A percentile compares a stretch with the other conserved stretches of the same genome.
Conservation (phyloP, 2,113 vertebrate genomes). For the Muntiacus reevesi region DNA sequence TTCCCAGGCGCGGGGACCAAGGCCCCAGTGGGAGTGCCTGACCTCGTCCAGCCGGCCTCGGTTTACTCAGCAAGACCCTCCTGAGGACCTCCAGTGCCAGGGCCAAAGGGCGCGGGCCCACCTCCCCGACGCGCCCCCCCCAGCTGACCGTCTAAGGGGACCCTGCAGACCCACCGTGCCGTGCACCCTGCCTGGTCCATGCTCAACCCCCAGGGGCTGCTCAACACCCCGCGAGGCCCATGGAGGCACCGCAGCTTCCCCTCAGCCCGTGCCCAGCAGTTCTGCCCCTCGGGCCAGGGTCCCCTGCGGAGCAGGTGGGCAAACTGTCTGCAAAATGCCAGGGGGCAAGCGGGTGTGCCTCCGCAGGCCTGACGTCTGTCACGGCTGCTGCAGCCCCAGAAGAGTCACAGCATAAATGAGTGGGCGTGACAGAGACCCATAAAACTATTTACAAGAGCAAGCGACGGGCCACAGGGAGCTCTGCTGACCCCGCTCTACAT, state of each 20-base stretch:
- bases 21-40: background rate
- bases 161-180: background rate
- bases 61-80: background rate
- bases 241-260: rapidly evolving
- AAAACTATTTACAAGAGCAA: too few species aligned
- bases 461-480: rapidly evolving
- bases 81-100: rapidly evolving
- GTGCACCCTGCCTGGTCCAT: background rate
- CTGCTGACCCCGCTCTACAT: background rate
- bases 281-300: background rate
- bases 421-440: rapidly evolving
- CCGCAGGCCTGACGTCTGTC: rapidly evolving
- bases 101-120: rapidly evolving
- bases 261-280: rapidly evolving
- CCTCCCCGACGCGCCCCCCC: rapidly evolving
- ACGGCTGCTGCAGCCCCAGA: rapidly evolving
- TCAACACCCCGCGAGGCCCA: rapidly evolving
- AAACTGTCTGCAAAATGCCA: background rate
- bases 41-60: rapidly evolving
- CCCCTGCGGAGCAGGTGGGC: background rate
- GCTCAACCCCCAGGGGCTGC: background rate
- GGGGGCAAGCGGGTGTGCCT: rapidly evolving
- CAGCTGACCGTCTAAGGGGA: too few species aligned
- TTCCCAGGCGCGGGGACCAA: background rate
- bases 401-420: rapidly evolving